phyloP scores from a whole-genome alignment of 2,888 invertebrate species.

The Drosophila eohydei region DNA sequence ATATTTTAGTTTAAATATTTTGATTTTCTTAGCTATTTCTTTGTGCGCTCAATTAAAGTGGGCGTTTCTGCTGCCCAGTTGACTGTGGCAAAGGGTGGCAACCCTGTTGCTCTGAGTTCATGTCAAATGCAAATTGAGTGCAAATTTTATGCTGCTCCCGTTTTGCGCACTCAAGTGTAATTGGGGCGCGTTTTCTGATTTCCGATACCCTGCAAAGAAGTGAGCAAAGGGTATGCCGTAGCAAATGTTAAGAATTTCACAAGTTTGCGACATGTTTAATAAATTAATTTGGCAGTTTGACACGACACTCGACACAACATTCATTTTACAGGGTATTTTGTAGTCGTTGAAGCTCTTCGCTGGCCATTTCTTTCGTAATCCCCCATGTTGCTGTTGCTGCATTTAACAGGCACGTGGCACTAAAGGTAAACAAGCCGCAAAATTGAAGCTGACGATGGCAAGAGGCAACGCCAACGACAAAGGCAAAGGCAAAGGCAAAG shows the following conservation, averaged over 20 bases:
- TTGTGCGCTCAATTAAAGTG: neutral
- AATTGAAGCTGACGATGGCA: slow-evolving; percentile 32
- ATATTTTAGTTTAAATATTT: neutral
- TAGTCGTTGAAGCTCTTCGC: neutral
- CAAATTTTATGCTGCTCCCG: slow-evolving; percentile 39
- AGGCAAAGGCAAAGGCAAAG: neutral
- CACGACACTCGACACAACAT: too few relatives aligned
- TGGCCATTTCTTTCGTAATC: slow-evolving; percentile 1
- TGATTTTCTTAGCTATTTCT: too few relatives aligned
- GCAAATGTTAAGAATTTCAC: neutral
- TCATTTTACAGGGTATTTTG: slow-evolving; percentile 18
- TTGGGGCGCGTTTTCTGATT: slow-evolving; percentile 34
- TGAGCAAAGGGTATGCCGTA: neutral
- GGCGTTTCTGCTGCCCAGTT: neutral
- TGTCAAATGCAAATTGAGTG: slow-evolving; percentile 49
- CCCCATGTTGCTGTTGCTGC: slow-evolving; percentile 52
- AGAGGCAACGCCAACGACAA: neutral
- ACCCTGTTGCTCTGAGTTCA: slow-evolving; percentile 38
- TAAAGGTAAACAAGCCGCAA: slow-evolving; percentile 69
- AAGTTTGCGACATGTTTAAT: too few relatives aligned
- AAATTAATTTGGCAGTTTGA: neutral
- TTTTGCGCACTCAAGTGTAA: slow-evolving; percentile 31
- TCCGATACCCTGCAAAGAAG: slow-evolving; percentile 18
- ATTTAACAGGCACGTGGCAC: slow-evolving; percentile 68
- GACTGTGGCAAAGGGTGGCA: slow-evolving; percentile 18